Percentiles rank a stretch among this genome's conserved stretches.
These are phyloP conservation scores for Anguilla obscura DNA, from an alignment of 2,797 vertebrate species.

Conservation along the genomic window DNA sequence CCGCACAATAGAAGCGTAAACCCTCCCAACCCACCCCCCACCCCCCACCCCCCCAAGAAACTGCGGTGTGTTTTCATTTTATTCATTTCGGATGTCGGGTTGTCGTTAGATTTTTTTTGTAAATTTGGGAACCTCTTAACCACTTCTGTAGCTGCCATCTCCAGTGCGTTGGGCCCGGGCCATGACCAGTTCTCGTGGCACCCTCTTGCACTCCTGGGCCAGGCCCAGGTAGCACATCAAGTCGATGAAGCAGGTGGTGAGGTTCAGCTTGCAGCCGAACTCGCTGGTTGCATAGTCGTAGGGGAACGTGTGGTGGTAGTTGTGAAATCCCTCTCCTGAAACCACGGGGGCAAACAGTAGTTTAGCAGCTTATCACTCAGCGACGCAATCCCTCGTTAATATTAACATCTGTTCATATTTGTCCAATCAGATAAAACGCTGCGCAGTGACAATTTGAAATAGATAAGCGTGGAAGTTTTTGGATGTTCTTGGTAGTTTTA, in stretches of 20 bases:
- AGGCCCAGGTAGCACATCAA: conserved; percentile 86
- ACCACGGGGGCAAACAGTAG: conserved; percentile 35
- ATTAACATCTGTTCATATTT: conserved; percentile 39
- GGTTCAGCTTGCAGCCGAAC: conserved; percentile 86
- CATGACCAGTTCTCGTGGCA: conserved; percentile 72
- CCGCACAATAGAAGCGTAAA: conserved; percentile 46
- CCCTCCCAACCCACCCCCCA: neutral
- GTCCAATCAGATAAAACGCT: conserved; percentile 19
- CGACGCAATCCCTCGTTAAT: conserved; percentile 13
- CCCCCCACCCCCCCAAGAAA: neutral
- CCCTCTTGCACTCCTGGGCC: conserved; percentile 86
- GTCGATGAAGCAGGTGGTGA: conserved; percentile 94
- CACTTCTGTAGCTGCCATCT: conserved; percentile 84
- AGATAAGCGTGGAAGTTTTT: neutral
- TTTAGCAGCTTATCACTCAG: neutral
- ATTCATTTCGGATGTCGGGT: conserved; percentile 27
- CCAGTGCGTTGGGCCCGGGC: conserved; percentile 86
- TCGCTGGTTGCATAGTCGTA: conserved; percentile 93
- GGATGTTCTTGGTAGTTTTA: neutral
- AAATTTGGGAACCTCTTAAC: conserved; percentile 66
- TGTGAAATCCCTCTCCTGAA: conserved; percentile 95
- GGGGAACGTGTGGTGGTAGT: conserved; percentile 96
- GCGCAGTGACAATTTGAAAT: neutral
- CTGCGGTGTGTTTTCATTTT: neutral
- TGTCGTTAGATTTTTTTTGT: conserved; percentile 33